Percentiles rank a stretch among this genome's conserved stretches.
Evolutionary conservation across 2,888 invertebrate genomes (phyloP).

Genomic region (Drosophila flavopinicola): DNA sequence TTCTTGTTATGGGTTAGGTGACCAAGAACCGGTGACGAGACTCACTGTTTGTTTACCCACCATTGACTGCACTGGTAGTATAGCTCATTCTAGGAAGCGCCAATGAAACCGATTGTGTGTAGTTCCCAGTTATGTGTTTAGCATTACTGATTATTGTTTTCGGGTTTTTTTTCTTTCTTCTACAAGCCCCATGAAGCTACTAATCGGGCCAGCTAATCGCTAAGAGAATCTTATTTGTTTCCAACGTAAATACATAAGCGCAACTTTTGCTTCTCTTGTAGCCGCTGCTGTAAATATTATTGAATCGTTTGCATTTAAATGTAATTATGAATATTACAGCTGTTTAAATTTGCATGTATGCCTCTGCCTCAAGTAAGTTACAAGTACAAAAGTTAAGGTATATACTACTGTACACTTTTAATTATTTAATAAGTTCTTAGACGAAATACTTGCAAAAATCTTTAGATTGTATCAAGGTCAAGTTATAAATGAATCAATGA

Average conservation of each 20-base stretch:
- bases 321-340: neutral
- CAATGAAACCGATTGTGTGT: slow-evolving; percentile 62
- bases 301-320: neutral
- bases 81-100: slow-evolving; percentile 62
- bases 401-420: neutral
- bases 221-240: neutral
- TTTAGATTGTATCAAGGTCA: no score
- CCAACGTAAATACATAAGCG: neutral
- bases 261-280: neutral
- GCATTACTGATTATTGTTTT: slow-evolving; percentile 56
- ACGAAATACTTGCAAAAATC: no score
- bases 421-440: neutral
- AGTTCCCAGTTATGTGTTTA: slow-evolving; percentile 68
- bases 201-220: slow-evolving; percentile 13
- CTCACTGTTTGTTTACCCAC: slow-evolving; percentile 6
- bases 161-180: slow-evolving; percentile 22
- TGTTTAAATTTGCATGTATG: slow-evolving; percentile 10
- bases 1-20: slow-evolving; percentile 32
- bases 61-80: slow-evolving; percentile 22
- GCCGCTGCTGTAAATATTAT: slow-evolving; percentile 2
- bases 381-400: neutral
- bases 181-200: slow-evolving; percentile 7
- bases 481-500: no score
- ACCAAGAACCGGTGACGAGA: slow-evolving; percentile 39
- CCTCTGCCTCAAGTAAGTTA: neutral